Conservation (phyloP, 2,113 vertebrate genomes). For the Actinemys pallida region DNA sequence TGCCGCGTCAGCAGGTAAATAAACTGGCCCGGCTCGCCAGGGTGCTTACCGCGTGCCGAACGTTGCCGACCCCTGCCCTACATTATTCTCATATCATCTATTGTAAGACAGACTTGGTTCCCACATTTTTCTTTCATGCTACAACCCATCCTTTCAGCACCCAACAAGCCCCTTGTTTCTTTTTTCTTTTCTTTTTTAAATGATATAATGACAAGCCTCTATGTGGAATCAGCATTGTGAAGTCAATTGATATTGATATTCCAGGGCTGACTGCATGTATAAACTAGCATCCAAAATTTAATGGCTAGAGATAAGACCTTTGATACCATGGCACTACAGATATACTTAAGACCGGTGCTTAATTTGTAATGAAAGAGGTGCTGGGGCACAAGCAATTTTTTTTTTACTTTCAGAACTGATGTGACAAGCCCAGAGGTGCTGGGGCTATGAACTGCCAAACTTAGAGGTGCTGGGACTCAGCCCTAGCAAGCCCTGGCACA, state of each 20-base stretch:
- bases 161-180: background rate
- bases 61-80: background rate
- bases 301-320: background rate
- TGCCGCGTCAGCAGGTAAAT: too few relatives aligned
- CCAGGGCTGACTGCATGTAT: background rate
- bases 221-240: background rate
- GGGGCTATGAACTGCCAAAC: too few relatives aligned
- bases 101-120: background rate
- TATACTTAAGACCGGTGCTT: too few relatives aligned
- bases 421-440: too few relatives aligned
- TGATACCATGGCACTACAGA: background rate
- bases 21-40: too few relatives aligned
- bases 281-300: background rate
- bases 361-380: too few relatives aligned
- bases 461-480: too few relatives aligned
- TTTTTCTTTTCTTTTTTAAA: background rate
- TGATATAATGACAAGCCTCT: background rate
- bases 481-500: too few relatives aligned
- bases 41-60: too few relatives aligned
- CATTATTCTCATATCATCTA: background rate
- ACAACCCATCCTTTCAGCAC: background rate
- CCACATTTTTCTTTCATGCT: background rate
- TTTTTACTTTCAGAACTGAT: too few relatives aligned
- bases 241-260: background rate
- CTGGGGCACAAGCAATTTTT: too few relatives aligned